phyloP scores from a whole-genome alignment of 2,888 invertebrate species.

The Drosophila prolongata region DNA sequence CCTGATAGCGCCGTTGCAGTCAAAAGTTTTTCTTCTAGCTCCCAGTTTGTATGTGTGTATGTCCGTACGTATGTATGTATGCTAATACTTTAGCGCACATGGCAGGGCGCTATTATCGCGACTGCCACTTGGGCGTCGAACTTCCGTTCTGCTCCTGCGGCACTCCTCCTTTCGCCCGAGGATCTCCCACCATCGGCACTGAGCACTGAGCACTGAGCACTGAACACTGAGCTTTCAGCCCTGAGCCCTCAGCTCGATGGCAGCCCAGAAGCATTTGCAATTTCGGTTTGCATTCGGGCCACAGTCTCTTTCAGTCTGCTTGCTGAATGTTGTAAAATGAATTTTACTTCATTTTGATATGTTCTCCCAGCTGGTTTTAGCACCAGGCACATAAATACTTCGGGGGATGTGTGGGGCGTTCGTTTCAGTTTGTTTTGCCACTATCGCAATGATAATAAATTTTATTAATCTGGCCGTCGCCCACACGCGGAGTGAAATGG shows the following conservation, averaged over 20 bases:
- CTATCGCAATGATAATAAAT: conserved; percentile 78
- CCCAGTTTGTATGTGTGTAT: conserved; percentile 38
- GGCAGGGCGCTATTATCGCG: conserved; percentile 76
- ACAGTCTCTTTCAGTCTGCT: conserved; percentile 4
- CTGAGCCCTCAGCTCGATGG: conserved; percentile 37
- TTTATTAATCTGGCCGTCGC: conserved; percentile 75
- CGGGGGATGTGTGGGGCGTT: conserved; percentile 51
- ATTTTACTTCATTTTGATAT: conserved; percentile 79
- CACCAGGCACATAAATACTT: conserved; percentile 60
- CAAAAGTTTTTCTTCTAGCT: conserved; percentile 68
- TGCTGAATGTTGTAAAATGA: conserved; percentile 66
- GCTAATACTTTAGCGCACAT: conserved; percentile 78
- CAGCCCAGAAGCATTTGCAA: conserved; percentile 66
- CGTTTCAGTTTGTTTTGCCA: conserved; percentile 64
- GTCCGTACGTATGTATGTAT: conserved; percentile 64
- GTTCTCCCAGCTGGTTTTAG: conserved; percentile 72
- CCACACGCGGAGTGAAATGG: conserved; percentile 26
- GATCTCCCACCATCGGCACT: too few species aligned
- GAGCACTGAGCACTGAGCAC: too few species aligned
- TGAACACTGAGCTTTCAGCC: not conserved
- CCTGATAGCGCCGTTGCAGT: conserved; percentile 71
- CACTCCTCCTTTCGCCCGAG: not conserved
- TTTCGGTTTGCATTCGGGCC: conserved; percentile 56
- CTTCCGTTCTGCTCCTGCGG: conserved; percentile 58
- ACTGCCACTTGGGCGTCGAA: conserved; percentile 79